Conservation (phyloP, 2,797 vertebrate species). For the Leptodactylus fallax region DNA sequence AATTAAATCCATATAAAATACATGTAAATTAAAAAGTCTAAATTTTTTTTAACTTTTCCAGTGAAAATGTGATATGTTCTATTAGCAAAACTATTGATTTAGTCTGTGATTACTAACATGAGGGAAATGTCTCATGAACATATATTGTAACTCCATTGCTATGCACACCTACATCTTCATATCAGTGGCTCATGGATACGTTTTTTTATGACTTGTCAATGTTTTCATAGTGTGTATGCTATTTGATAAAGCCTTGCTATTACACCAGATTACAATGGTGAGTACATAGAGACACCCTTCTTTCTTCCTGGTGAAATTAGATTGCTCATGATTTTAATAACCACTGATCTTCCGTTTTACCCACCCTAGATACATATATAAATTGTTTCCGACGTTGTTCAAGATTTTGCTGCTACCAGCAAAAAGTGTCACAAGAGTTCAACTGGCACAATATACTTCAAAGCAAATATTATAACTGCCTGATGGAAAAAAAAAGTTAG, state of each 20-base stretch:
- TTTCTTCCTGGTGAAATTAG: slow-evolving; percentile 46
- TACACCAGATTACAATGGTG: slow-evolving; percentile 38
- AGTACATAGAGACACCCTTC: slow-evolving; percentile 53
- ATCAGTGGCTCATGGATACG: slow-evolving; percentile 24
- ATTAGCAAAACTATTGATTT: no score
- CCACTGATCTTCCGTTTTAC: slow-evolving; percentile 33
- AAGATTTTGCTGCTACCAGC: slow-evolving; percentile 8
- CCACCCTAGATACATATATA: slow-evolving; percentile 54
- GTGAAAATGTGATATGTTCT: no score
- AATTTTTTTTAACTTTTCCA: no score
- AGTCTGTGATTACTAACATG: neutral
- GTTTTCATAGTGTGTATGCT: slow-evolving; percentile 39
- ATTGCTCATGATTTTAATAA: slow-evolving; percentile 24
- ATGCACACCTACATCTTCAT: neutral
- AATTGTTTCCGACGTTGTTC: slow-evolving; percentile 25
- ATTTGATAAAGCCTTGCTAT: slow-evolving; percentile 42
- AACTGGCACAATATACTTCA: neutral
- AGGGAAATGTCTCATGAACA: neutral
- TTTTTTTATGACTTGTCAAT: slow-evolving; percentile 44
- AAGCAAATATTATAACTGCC: neutral
- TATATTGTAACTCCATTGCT: neutral
- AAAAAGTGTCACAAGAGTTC: slow-evolving; percentile 18
- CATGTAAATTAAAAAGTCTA: no score
- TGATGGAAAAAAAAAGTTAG: neutral
- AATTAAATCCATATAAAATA: no score